Base-by-base conservation (phyloP, 2,797 vertebrate genomes). In the Danionella dracula region DNA sequence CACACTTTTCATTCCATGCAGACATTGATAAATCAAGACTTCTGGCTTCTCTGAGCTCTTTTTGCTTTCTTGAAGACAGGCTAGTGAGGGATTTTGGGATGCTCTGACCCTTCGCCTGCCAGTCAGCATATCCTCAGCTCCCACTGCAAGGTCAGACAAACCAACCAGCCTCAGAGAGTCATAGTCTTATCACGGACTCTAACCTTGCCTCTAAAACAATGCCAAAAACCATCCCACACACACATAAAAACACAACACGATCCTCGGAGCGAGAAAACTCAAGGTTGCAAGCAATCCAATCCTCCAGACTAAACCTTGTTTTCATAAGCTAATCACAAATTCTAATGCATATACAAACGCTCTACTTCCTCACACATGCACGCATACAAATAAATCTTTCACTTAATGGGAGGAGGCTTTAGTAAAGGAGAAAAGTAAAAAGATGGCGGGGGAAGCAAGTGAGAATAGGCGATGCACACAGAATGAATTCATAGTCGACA, bases 111-210 rank as follows among this genome's bases (percentile, higher is more conserved):
- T 78, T 78, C 76, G 75, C 70, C 69, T 68, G 75, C 78, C 70
- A 75, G 66, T 62, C 75, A 68, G 81, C 79, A 86, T 83, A 78
- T 79, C n/a, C 56, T 57, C 65, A 71, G 37, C 23, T 71, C 76
- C 75, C 76, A 82, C 77, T 64, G 76, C 82, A 85, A 86, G 82
- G 83, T 86, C 83, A 84, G 71, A 74, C 81, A 60, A 67, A 75
- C 65, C 71, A 70, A 68, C 75, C 37, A 11, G 55, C 48, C 46
- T 50, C 49, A 54, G 64, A 53, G 54, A 77, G 57, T 61, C 35
- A 77, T 78, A 78, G 81, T 72, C 66, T 82, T 82, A 85, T 80
- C 81, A 79, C 79, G n/a, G 82, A 81, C 79, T 81, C 78, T 71
- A 81, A 80, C 78, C 73, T 77, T 63, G 44, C 53, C 45, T 41